Conservation (phyloP, 2,113 vertebrate species). For the Archocentrus centrarchus region DNA sequence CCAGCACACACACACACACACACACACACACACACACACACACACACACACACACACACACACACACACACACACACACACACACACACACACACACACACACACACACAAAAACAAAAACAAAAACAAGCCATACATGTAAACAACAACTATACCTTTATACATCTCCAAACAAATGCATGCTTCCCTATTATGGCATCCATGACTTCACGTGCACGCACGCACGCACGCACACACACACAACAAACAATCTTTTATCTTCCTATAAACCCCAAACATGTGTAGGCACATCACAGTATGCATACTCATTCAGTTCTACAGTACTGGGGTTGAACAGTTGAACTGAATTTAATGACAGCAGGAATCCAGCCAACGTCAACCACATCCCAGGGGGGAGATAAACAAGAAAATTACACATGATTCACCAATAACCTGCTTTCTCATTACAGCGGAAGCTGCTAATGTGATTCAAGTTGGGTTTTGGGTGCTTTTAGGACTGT, state of each 20-base stretch:
- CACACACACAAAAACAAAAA: no score
- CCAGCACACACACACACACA: background rate
- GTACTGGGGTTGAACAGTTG: no score
- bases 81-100: background rate
- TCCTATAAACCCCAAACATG: background rate
- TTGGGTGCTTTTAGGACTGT: background rate
- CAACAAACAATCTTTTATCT: background rate
- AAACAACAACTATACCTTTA: background rate
- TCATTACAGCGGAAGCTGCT: background rate
- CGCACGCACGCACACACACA: accelerated
- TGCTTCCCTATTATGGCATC: background rate
- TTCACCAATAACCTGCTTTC: conserved; percentile 6
- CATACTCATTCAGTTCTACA: background rate
- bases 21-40: background rate
- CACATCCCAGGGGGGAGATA: background rate
- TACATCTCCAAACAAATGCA: background rate
- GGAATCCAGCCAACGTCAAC: background rate
- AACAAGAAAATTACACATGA: conserved; percentile 10
- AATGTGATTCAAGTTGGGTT: background rate
- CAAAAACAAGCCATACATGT: background rate
- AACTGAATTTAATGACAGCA: background rate
- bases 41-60: background rate
- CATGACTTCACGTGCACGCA: background rate
- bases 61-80: background rate
- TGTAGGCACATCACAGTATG: background rate